Evolutionary conservation across 2,888 invertebrate species (phyloP).

Genomic region (Apotomis turbidana): DNA sequence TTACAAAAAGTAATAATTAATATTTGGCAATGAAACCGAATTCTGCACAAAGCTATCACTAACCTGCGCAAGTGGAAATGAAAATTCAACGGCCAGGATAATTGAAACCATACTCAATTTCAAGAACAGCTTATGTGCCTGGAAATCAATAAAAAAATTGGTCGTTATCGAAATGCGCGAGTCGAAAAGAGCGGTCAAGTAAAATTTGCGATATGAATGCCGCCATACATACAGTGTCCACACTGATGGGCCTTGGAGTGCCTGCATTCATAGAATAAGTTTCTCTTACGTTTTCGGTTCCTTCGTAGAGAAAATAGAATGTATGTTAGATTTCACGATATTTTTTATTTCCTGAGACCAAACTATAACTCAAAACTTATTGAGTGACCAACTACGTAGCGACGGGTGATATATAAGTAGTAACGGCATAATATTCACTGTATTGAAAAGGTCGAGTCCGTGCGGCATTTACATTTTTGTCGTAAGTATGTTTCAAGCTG

Average conservation of each 20-base stretch:
- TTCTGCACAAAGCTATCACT: neutral
- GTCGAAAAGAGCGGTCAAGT: neutral
- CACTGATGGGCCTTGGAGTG: no score
- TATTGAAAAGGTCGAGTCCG: neutral
- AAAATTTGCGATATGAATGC: no score
- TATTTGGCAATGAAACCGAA: neutral
- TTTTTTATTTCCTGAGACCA: no score
- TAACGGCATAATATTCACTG: neutral
- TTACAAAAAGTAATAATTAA: neutral
- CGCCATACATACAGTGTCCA: no score
- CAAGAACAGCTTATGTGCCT: neutral
- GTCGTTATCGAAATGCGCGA: neutral
- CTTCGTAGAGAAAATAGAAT: no score
- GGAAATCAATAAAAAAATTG: neutral
- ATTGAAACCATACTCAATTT: slow-evolving; percentile 8
- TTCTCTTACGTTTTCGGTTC: no score
- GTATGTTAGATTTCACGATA: no score
- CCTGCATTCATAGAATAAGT: no score
- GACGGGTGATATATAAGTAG: no score
- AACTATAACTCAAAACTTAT: no score
- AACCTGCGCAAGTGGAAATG: slow-evolving; percentile 7
- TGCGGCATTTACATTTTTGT: neutral
- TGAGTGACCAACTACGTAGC: no score
- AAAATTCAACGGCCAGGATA: slow-evolving; percentile 18
- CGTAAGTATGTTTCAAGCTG: neutral